Percentiles rank a stretch among this genome's conserved stretches.
phyloP scores from a whole-genome alignment of 2,888 invertebrate species.

The Lepidochitona cinerea region DNA sequence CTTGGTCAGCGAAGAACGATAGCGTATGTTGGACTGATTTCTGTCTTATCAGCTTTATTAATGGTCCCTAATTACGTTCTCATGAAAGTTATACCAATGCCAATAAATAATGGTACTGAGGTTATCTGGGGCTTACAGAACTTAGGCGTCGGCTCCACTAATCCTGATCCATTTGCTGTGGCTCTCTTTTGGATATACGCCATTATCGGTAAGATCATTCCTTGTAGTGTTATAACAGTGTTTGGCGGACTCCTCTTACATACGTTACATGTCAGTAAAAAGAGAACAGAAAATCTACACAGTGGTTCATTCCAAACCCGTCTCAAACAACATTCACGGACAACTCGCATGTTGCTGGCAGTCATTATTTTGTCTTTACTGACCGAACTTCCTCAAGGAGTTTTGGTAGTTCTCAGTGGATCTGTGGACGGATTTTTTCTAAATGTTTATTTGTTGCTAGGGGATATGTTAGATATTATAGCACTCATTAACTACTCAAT shows the following conservation, averaged over 20 bases:
- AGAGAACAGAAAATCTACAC: conserved; percentile 25
- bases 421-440: conserved; percentile 81
- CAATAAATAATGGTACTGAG: conserved; percentile 13
- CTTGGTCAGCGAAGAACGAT: conserved; percentile 24
- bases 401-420: conserved; percentile 82
- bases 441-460: conserved; percentile 75
- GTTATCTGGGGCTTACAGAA: conserved; percentile 5
- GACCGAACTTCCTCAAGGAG: conserved; percentile 89
- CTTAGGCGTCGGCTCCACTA: conserved; percentile 16
- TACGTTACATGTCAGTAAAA: conserved; percentile 62
- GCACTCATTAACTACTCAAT: conserved; percentile 92
- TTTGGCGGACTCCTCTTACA: conserved; percentile 70
- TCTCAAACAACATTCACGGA: conserved; percentile 76
- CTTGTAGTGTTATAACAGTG: conserved; percentile 88
- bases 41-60: background rate
- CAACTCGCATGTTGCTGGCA: conserved; percentile 90
- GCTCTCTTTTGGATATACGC: conserved; percentile 91
- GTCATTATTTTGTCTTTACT: conserved; percentile 87
- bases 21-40: conserved; percentile 6
- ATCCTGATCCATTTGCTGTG: conserved; percentile 16
- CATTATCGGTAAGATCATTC: conserved; percentile 91
- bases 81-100: background rate
- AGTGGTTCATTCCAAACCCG: conserved; percentile 22
- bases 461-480: conserved; percentile 89
- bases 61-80: conserved; percentile 10